Percentiles rank a stretch among this genome's conserved stretches.
phyloP scores from a whole-genome alignment of 1,140 invertebrate species.

The Gryon sp. region DNA sequence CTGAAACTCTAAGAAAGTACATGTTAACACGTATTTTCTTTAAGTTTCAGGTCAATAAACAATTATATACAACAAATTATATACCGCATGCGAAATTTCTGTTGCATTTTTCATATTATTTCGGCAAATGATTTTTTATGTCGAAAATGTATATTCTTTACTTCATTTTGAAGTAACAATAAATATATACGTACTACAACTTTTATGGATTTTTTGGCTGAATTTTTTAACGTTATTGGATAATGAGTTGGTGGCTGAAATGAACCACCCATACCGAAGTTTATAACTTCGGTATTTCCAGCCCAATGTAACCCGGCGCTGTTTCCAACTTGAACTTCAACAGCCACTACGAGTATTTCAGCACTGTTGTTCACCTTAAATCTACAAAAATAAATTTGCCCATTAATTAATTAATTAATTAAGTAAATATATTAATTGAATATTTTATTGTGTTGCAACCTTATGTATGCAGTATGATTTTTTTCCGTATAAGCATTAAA shows the following conservation, averaged over 20 bases:
- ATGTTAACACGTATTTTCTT: no score
- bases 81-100: no score
- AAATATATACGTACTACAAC: constrained; percentile 83
- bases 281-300: constrained; percentile 86
- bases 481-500: constrained; percentile 87
- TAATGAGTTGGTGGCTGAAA: constrained; percentile 84
- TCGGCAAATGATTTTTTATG: no score
- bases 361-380: constrained; percentile 78
- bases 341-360: constrained; percentile 87
- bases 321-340: constrained; percentile 92
- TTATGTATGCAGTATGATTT: constrained; percentile 91
- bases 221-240: constrained; percentile 86
- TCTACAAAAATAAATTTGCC: constrained; percentile 10
- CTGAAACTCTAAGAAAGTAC: no score
- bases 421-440: no score
- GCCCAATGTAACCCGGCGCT: constrained; percentile 85
- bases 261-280: constrained; percentile 90
- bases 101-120: no score
- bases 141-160: no score
- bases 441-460: constrained; percentile 71
- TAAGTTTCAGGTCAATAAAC: no score
- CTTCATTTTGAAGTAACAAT: no score
- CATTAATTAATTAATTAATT: constrained; percentile 25
- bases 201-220: constrained; percentile 85
- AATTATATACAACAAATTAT: no score